Conservation (phyloP, 2,888 invertebrate genomes). For the Laothoe populi region DNA sequence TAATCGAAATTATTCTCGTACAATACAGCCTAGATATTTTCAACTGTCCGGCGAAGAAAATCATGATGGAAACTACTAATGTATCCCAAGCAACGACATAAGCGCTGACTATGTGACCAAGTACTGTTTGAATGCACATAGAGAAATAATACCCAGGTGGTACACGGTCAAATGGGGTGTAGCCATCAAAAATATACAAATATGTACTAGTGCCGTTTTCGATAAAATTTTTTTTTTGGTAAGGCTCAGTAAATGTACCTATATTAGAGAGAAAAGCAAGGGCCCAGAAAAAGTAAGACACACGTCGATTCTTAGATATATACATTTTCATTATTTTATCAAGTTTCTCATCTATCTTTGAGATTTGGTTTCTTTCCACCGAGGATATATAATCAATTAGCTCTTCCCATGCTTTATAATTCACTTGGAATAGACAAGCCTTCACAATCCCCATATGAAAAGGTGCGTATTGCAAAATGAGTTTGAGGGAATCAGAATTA, state of each 20-base stretch:
- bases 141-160: conserved; percentile 63
- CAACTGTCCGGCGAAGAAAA: conserved; percentile 68
- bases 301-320: conserved; percentile 51
- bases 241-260: conserved; percentile 60
- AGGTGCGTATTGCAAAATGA: conserved; percentile 62
- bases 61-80: conserved; percentile 61
- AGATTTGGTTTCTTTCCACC: conserved; percentile 52
- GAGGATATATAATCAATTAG: conserved; percentile 57
- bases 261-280: conserved; percentile 59
- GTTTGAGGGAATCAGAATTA: conserved; percentile 48
- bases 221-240: conserved; percentile 53
- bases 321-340: conserved; percentile 49
- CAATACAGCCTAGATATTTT: conserved; percentile 54
- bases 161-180: conserved; percentile 55
- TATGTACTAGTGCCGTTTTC: conserved; percentile 58
- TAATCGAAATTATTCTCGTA: conserved; percentile 34
- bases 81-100: conserved; percentile 67
- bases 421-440: conserved; percentile 54
- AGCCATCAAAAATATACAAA: conserved; percentile 60
- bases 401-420: conserved; percentile 55
- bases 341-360: conserved; percentile 39
- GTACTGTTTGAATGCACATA: conserved; percentile 58
- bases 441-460: conserved; percentile 66
- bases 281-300: conserved; percentile 61
- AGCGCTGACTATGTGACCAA: conserved; percentile 56